Percentiles rank a stretch among this genome's conserved stretches.
Conservation (phyloP, 2,797 vertebrate species). For the Rhinoraja longicauda region DNA sequence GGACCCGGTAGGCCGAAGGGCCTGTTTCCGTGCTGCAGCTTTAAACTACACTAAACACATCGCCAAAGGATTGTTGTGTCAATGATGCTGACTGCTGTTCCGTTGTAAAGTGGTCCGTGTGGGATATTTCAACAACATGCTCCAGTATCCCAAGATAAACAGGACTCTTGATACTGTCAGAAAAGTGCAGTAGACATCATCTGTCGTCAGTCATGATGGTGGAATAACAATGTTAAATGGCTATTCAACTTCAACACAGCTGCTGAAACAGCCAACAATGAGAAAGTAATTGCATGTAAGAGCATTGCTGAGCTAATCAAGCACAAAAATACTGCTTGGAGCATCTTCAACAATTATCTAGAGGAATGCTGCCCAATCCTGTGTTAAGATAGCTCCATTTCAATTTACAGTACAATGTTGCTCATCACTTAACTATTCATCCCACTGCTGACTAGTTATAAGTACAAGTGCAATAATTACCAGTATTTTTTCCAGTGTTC, state of each 20-base stretch:
- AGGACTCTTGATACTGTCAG: too few relatives aligned
- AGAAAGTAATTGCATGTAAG: background rate
- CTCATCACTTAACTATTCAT: constrained; percentile 27
- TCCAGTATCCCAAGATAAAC: background rate
- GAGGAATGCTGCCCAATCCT: background rate
- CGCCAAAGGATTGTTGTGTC: background rate
- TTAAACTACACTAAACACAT: too few relatives aligned
- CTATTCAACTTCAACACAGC: background rate
- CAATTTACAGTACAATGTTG: constrained; percentile 4
- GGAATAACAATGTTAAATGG: background rate
- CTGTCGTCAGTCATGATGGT: background rate
- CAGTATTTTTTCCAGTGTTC: background rate
- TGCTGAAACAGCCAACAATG: constrained; percentile 6
- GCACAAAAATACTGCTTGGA: background rate
- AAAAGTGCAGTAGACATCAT: background rate
- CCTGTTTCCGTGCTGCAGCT: too few relatives aligned
- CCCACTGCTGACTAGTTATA: background rate
- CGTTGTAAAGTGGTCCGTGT: too few relatives aligned
- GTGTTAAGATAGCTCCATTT: background rate
- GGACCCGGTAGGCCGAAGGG: too few relatives aligned
- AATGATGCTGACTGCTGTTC: too few relatives aligned
- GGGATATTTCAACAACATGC: background rate
- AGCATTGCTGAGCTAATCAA: background rate
- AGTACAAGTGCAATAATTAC: constrained; percentile 8
- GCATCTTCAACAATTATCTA: background rate